Conservation (phyloP, 2,113 vertebrate species). For the Pterophyllum scalare region DNA sequence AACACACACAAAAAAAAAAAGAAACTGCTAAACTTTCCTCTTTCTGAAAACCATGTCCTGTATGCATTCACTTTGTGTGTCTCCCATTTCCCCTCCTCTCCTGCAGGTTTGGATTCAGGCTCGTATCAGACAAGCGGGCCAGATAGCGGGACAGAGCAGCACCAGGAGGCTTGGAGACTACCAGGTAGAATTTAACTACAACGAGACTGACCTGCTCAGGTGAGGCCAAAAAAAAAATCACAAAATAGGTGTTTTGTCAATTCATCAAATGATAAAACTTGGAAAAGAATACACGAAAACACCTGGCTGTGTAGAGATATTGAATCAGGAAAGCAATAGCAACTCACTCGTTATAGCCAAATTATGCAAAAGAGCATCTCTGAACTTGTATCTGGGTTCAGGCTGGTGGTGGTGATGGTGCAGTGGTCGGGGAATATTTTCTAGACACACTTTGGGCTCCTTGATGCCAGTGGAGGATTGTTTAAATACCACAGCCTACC, state of each 20-base stretch:
- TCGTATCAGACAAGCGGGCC: slow-evolving; percentile 89
- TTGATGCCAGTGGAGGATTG: no score
- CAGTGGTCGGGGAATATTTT: no score
- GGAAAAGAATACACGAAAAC: background rate
- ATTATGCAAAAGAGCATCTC: background rate
- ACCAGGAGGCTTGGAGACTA: slow-evolving; percentile 96
- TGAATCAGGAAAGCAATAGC: no score
- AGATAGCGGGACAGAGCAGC: slow-evolving; percentile 92
- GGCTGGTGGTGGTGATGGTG: no score
- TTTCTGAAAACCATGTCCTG: background rate
- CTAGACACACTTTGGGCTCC: no score
- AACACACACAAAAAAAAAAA: background rate
- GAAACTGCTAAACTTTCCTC: no score
- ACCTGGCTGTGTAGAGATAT: background rate
- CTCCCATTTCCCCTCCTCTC: background rate
- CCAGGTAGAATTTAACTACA: slow-evolving; percentile 93
- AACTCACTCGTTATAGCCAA: background rate
- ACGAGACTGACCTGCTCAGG: slow-evolving; percentile 94
- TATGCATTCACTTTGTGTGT: background rate
- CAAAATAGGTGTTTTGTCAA: background rate
- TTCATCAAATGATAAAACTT: background rate
- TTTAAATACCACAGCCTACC: no score
- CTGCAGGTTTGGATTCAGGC: slow-evolving; percentile 89
- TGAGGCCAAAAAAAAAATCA: slow-evolving; percentile 55
- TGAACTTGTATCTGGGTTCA: background rate